Conservation (phyloP, 1,140 invertebrate species). For the Scaptomyza hsui region DNA sequence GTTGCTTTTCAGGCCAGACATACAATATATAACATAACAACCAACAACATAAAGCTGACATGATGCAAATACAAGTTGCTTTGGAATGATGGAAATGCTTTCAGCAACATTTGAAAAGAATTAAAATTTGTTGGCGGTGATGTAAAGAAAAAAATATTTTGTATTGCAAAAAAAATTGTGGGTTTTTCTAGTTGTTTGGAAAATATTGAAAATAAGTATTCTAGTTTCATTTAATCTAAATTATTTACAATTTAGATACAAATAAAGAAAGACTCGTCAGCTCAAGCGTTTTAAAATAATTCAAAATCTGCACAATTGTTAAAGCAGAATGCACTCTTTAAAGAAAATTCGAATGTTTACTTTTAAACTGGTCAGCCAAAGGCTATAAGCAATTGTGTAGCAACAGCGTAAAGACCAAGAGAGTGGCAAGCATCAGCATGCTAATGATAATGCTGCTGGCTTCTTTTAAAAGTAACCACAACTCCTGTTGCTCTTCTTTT, state of each 20-base stretch:
- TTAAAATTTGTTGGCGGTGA: not conserved
- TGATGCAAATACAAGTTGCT: not conserved
- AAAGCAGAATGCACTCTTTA: not conserved
- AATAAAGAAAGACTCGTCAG: no score
- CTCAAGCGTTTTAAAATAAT: no score
- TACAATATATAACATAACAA: not conserved
- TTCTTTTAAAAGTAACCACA: constrained; percentile 63
- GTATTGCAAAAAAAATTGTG: no score
- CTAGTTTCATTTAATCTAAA: no score
- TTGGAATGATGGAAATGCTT: not conserved
- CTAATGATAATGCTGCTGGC: constrained; percentile 13
- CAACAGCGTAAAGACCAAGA: not conserved
- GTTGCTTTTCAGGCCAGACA: constrained; percentile 1
- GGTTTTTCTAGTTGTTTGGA: no score
- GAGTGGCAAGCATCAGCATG: constrained; percentile 1
- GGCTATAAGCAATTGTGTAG: no score
- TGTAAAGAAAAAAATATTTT: not conserved
- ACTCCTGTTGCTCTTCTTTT: constrained; percentile 29
- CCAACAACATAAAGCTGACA: not conserved
- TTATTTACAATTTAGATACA: no score
- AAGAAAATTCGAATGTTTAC: not conserved
- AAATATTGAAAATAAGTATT: no score
- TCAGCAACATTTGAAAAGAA: not conserved
- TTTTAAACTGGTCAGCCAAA: not conserved
- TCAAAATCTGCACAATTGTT: not conserved